phyloP scores from a whole-genome alignment of 2,113 vertebrate genomes.

The Seriola rivoliana region DNA sequence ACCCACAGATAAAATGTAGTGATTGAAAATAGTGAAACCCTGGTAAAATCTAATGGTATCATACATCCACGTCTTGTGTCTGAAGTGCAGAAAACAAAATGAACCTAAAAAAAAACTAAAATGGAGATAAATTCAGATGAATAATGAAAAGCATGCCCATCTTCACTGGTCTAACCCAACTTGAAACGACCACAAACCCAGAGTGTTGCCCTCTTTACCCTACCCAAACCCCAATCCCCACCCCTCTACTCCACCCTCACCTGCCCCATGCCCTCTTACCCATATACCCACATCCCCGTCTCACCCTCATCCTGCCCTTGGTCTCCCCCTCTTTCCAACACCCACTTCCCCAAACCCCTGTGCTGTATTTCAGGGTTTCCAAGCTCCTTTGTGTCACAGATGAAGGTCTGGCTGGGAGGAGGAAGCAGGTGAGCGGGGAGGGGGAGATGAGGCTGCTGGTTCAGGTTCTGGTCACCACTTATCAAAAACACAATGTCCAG shows the following conservation, averaged over 20 bases:
- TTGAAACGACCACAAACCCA: conserved; percentile 74
- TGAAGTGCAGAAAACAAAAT: conserved; percentile 83
- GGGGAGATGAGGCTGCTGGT: conserved; percentile 24
- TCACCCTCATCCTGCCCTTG: conserved; percentile 34
- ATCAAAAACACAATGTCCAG: conserved; percentile 69
- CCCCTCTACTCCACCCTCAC: conserved; percentile 51
- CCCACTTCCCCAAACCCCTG: conserved; percentile 27
- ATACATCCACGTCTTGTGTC: conserved; percentile 81
- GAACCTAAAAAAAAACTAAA: conserved; percentile 60
- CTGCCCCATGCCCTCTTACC: conserved; percentile 44
- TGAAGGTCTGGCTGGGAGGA: conserved; percentile 30
- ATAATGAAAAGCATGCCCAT: conserved; percentile 79
- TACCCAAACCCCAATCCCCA: conserved; percentile 55
- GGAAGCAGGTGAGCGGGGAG: conserved; percentile 12
- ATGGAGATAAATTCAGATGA: conserved; percentile 77
- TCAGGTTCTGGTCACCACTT: conserved; percentile 59
- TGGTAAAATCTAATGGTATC: conserved; percentile 80
- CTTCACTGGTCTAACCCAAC: conserved; percentile 79
- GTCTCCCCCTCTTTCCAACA: neutral
- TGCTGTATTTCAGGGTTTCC: conserved; percentile 36
- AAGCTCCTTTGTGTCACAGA: conserved; percentile 29
- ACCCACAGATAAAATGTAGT: conserved; percentile 82
- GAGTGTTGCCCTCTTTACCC: conserved; percentile 58
- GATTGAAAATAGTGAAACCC: conserved; percentile 80
- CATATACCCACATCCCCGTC: conserved; percentile 47